phyloP scores from a whole-genome alignment of 2,113 vertebrate genomes.

The Perca schrenkii region DNA sequence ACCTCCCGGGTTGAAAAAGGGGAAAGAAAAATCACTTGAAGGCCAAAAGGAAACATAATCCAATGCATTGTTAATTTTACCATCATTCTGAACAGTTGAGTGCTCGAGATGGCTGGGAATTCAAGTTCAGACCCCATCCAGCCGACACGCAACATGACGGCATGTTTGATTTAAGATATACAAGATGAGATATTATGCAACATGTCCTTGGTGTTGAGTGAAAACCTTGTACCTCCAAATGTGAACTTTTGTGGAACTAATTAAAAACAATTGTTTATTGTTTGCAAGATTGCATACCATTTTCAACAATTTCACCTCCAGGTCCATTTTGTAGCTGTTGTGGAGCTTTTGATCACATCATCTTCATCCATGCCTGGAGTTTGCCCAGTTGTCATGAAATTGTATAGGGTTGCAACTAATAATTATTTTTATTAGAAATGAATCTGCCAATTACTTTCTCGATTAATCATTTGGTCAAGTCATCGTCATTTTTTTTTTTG shows the following conservation, averaged over 20 bases:
- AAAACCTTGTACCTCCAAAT: slow-evolving; percentile 11
- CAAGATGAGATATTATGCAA: slow-evolving; percentile 38
- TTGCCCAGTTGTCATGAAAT: background rate
- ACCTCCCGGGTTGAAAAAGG: slow-evolving; percentile 51
- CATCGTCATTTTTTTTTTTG: background rate
- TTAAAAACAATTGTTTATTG: slow-evolving; percentile 28
- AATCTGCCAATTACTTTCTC: background rate
- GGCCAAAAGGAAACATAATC: slow-evolving; percentile 68
- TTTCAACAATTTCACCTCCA: background rate
- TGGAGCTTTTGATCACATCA: background rate
- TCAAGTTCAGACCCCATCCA: slow-evolving; percentile 30
- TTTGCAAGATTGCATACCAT: background rate
- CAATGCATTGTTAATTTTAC: slow-evolving; percentile 54
- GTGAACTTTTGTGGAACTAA: slow-evolving; percentile 27
- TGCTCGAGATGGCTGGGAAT: slow-evolving; percentile 13
- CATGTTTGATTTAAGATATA: slow-evolving; percentile 57
- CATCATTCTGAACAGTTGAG: slow-evolving; percentile 36
- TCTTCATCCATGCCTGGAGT: background rate
- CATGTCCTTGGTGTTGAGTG: background rate
- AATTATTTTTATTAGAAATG: background rate
- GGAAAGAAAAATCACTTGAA: slow-evolving; percentile 54
- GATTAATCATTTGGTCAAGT: background rate
- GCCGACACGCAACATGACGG: slow-evolving; percentile 66
- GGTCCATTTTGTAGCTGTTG: background rate
- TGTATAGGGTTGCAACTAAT: background rate